Evolutionary conservation across 2,113 vertebrate species (phyloP).

Genomic region (Nycticebus coucang): DNA sequence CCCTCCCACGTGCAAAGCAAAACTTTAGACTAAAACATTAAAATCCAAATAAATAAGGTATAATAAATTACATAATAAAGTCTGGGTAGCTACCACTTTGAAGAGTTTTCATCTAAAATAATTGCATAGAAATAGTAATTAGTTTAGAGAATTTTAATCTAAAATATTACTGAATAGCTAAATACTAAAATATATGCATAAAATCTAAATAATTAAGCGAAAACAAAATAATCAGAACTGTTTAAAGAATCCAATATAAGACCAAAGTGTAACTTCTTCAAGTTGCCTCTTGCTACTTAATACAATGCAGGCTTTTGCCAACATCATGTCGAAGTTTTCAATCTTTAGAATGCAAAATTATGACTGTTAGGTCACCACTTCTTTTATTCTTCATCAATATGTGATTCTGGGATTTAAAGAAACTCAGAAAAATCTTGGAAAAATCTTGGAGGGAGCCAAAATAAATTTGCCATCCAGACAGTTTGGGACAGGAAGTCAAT

Average conservation of each 20-base stretch:
- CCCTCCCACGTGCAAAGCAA: constrained; percentile 8
- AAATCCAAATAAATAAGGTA: not conserved
- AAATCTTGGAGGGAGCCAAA: not conserved
- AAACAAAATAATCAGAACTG: not conserved
- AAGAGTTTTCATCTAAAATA: not conserved
- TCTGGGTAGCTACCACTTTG: not conserved
- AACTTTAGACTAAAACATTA: not conserved
- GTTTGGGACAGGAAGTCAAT: not conserved
- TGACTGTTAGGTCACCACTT: not conserved
- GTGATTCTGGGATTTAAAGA: not conserved
- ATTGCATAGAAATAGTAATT: not conserved
- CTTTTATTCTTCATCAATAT: constrained; percentile 22
- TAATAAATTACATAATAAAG: not conserved
- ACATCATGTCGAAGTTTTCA: not conserved
- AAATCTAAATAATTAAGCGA: not conserved
- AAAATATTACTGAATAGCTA: constrained; percentile 27
- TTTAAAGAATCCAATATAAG: not conserved
- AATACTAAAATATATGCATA: not conserved
- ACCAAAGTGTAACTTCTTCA: not conserved
- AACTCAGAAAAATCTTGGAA: constrained; percentile 20
- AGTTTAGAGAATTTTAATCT: not conserved
- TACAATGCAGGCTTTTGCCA: not conserved
- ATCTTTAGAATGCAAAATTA: not conserved
- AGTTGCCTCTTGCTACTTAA: constrained; percentile 30
- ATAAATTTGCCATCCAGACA: not conserved